Evolutionary conservation across 2,888 invertebrate genomes (phyloP).

Genomic region (Tinea pellionella): DNA sequence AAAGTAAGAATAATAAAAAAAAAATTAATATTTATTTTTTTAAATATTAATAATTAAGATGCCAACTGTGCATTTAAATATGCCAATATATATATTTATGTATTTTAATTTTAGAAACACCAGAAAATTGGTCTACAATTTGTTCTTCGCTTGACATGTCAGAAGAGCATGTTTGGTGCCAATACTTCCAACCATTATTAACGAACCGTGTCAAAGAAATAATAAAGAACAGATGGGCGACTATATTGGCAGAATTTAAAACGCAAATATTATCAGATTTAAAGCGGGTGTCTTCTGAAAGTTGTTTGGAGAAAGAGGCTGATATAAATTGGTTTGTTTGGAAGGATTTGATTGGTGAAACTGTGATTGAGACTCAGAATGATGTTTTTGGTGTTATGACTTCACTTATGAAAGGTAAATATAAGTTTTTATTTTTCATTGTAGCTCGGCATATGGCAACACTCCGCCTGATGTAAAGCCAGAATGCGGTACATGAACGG

Average conservation of each 20-base stretch:
- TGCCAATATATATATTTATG: no score
- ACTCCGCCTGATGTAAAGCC: no score
- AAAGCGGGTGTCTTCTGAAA: conserved; percentile 49
- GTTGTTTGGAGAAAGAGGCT: conserved; percentile 63
- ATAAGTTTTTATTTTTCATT: no score
- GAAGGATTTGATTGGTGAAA: conserved; percentile 73
- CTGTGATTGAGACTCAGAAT: conserved; percentile 51
- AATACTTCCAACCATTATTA: conserved; percentile 78
- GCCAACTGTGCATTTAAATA: no score
- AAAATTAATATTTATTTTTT: no score
- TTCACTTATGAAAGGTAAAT: conserved; percentile 55
- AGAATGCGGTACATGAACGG: no score
- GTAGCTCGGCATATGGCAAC: no score
- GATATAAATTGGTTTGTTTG: conserved; percentile 80
- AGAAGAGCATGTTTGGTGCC: conserved; percentile 74
- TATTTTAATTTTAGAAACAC: conserved; percentile 54
- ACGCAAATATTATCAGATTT: conserved; percentile 49
- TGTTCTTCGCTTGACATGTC: conserved; percentile 71
- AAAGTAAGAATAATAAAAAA: no score
- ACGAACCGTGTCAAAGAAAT: conserved; percentile 76
- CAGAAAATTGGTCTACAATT: conserved; percentile 72
- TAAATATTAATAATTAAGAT: no score
- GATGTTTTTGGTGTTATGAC: conserved; percentile 62
- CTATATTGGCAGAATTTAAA: conserved; percentile 44
- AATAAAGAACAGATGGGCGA: conserved; percentile 57